Percentiles rank a stretch among this genome's conserved stretches.
These are phyloP conservation scores for Bubo scandiacus DNA, from an alignment of 2,113 vertebrate species.

Conservation along the genomic window DNA sequence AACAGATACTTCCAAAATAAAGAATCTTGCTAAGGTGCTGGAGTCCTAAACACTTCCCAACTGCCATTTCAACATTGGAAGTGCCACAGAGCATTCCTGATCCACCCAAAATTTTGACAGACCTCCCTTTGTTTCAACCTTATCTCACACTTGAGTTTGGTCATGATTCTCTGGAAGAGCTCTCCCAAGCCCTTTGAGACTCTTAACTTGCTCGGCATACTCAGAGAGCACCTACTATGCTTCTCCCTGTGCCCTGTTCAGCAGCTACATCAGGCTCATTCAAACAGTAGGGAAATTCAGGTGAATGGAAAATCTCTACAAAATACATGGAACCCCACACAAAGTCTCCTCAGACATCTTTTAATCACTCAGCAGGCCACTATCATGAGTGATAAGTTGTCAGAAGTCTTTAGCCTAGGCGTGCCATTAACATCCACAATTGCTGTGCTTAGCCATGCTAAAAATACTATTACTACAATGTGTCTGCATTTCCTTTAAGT, in stretches of 20 bases:
- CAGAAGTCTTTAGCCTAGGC: background rate
- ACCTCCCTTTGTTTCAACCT: background rate
- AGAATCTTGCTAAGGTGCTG: background rate
- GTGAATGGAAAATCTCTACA: background rate
- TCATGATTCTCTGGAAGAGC: background rate
- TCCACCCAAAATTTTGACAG: background rate
- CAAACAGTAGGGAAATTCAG: fast-evolving
- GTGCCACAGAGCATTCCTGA: background rate
- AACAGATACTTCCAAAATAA: background rate
- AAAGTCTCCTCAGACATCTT: background rate
- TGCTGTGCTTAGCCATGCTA: background rate
- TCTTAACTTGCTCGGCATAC: background rate
- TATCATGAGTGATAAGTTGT: background rate
- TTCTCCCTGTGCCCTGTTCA: background rate
- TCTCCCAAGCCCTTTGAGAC: background rate
- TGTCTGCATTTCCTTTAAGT: background rate
- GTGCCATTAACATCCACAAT: background rate
- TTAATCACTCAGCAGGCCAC: background rate
- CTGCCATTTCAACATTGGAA: background rate
- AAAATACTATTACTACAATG: background rate
- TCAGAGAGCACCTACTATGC: background rate
- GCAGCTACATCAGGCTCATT: too few relatives aligned
- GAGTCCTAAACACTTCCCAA: background rate
- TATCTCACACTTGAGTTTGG: background rate
- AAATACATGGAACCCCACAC: background rate